A percentile compares a stretch with the other conserved stretches of the same genome.
Evolutionary conservation across 2,888 invertebrate species (phyloP).

Genomic region (Tachystola acroxantha): DNA sequence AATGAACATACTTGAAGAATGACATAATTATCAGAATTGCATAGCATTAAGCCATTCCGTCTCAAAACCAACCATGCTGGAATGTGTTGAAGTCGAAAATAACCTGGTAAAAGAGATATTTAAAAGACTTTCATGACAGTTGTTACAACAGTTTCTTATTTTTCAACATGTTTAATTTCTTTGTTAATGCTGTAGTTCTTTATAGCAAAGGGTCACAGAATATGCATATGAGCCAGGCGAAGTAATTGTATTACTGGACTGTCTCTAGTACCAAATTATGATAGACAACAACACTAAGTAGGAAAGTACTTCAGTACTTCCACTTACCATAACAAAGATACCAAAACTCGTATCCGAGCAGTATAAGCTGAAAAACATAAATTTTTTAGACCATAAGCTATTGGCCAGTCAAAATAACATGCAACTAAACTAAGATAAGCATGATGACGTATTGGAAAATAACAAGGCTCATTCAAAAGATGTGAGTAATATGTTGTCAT

Average conservation of each 20-base stretch:
- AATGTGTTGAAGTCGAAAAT: conserved; percentile 31
- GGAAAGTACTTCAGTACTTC: conserved; percentile 69
- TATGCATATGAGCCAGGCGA: no score
- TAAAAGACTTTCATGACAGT: no score
- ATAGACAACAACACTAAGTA: conserved; percentile 43
- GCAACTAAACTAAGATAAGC: neutral
- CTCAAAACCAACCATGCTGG: conserved; percentile 17
- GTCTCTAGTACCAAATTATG: conserved; percentile 23
- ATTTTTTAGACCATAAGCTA: conserved; percentile 53
- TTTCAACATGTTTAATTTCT: no score
- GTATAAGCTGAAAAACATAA: conserved; percentile 76
- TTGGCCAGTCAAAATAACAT: conserved; percentile 33
- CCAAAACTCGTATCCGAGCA: conserved; percentile 71
- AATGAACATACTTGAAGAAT: neutral
- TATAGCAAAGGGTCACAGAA: no score
- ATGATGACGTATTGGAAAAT: no score
- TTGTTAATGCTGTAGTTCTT: no score
- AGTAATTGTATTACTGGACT: no score
- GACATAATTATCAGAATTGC: neutral
- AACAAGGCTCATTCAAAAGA: no score
- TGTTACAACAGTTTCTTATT: no score
- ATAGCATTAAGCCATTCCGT: conserved; percentile 14
- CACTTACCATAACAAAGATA: conserved; percentile 73
- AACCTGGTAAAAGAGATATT: conserved; percentile 11
- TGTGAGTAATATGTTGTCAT: no score